Conservation (phyloP, 2,113 vertebrate species). For the Calidris pugnax region DNA sequence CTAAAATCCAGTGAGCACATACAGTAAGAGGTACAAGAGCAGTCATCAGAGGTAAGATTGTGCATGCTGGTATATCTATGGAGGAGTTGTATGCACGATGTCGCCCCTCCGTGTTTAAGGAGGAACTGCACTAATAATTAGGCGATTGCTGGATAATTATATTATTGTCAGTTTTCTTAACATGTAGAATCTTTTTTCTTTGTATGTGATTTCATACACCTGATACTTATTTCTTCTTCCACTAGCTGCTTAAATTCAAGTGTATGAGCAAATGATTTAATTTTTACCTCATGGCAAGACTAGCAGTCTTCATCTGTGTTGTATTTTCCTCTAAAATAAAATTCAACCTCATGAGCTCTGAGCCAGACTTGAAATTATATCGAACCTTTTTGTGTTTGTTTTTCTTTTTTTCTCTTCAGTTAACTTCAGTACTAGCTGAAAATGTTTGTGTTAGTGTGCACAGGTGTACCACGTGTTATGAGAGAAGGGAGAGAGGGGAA, state of each 20-base stretch:
- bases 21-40: background rate
- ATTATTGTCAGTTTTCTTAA: background rate
- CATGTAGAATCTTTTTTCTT: background rate
- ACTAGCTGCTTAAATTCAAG: background rate
- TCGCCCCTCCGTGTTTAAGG: background rate
- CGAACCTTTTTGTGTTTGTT: background rate
- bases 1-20: background rate
- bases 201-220: background rate
- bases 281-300: background rate
- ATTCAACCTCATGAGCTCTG: background rate
- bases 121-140: background rate
- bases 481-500: background rate
- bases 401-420: background rate
- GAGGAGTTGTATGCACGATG: background rate
- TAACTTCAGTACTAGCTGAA: background rate
- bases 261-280: background rate
- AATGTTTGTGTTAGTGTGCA: background rate
- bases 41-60: background rate
- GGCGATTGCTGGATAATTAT: background rate
- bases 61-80: background rate
- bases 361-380: background rate
- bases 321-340: background rate
- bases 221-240: background rate
- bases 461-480: background rate
- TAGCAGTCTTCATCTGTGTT: background rate